phyloP scores from a whole-genome alignment of 2,888 invertebrate species.

The Nysson spinosus region DNA sequence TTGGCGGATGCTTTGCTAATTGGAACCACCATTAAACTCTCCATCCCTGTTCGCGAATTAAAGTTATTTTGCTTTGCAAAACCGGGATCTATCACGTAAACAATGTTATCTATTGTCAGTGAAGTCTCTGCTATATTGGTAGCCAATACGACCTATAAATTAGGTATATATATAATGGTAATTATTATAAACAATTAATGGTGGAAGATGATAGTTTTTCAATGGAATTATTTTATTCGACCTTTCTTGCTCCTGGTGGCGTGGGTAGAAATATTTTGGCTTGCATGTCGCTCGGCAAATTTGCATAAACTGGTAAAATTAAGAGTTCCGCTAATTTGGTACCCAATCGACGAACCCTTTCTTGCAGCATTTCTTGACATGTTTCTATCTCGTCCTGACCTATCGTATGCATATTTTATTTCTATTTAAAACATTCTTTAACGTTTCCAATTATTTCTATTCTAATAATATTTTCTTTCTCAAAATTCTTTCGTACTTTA shows the following conservation, averaged over 20 bases:
- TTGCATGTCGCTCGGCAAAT: slow-evolving; percentile 99
- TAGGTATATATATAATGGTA: background rate
- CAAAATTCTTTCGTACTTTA: background rate
- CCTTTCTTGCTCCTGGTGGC: slow-evolving; percentile 96
- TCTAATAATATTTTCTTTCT: too few relatives aligned
- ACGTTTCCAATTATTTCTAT: too few relatives aligned
- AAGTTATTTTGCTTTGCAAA: slow-evolving; percentile 99
- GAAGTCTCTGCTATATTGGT: slow-evolving; percentile 99
- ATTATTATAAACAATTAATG: background rate
- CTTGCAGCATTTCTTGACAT: slow-evolving; percentile 92
- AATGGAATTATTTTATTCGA: slow-evolving; percentile 55
- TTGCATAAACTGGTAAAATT: slow-evolving; percentile 97
- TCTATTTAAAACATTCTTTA: background rate
- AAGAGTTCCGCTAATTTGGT: slow-evolving; percentile 95
- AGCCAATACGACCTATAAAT: slow-evolving; percentile 89
- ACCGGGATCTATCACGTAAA: slow-evolving; percentile 99
- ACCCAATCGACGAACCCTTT: slow-evolving; percentile 94
- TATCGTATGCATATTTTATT: slow-evolving; percentile 60
- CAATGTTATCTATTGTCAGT: slow-evolving; percentile 98
- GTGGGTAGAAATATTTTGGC: slow-evolving; percentile 99
- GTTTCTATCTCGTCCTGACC: slow-evolving; percentile 94
- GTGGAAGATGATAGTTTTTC: background rate
- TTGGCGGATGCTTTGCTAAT: slow-evolving; percentile 99
- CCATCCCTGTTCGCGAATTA: slow-evolving; percentile 98
- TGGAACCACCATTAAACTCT: slow-evolving; percentile 98